Evolutionary conservation across 1,140 invertebrate genomes (phyloP).

Genomic region (Gonatopus flavifemur): DNA sequence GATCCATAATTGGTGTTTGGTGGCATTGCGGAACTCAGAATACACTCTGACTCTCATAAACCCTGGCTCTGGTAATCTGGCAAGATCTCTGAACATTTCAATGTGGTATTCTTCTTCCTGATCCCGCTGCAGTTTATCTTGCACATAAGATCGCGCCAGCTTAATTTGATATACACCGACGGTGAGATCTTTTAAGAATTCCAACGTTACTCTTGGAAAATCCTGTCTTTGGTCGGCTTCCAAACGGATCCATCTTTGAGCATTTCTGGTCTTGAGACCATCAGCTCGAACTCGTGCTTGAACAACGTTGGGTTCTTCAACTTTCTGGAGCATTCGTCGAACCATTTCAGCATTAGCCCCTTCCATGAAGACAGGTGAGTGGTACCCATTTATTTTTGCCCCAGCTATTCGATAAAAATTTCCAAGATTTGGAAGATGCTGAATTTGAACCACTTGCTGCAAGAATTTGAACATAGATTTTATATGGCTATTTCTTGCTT

Average conservation of each 20-base stretch:
- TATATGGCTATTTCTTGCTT: conserved; percentile 21
- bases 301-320: not conserved
- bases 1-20: no score
- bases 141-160: conserved; percentile 1
- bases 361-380: not conserved
- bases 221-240: not conserved
- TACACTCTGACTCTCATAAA: not conserved
- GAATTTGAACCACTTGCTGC: conserved; percentile 1
- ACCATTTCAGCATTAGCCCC: not conserved
- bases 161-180: conserved; percentile 8
- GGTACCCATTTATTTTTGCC: conserved; percentile 12
- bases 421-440: conserved; percentile 4
- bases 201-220: conserved; percentile 2
- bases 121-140: conserved; percentile 3
- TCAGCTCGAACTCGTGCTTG: conserved; percentile 2
- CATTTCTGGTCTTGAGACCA: not conserved
- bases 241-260: not conserved
- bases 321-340: not conserved
- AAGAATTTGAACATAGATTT: conserved; percentile 24
- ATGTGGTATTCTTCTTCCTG: not conserved
- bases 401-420: conserved; percentile 9
- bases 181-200: not conserved
- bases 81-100: not conserved
- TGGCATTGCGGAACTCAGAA: no score
- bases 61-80: no score